phyloP scores from a whole-genome alignment of 1,140 invertebrate species.

The Tetraneura akinire region DNA sequence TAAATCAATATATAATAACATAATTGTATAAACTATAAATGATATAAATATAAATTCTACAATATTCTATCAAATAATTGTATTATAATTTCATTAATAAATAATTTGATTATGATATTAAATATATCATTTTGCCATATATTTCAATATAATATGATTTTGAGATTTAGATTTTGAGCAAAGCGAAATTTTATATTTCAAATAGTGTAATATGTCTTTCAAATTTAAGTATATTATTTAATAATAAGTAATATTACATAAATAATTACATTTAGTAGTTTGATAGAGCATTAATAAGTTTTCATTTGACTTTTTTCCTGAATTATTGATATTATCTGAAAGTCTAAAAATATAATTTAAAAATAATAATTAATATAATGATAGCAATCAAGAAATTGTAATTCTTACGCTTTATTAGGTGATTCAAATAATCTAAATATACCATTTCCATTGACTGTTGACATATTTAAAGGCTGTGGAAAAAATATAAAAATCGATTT shows the following conservation, averaged over 20 bases:
- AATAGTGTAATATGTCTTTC: not conserved
- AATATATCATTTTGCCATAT: too few species aligned
- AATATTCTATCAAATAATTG: too few species aligned
- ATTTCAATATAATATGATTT: too few species aligned
- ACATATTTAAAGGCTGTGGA: conserved; percentile 43
- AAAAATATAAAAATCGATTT: not conserved
- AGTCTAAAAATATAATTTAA: conserved; percentile 8
- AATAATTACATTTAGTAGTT: conserved; percentile 47
- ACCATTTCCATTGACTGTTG: conserved; percentile 32
- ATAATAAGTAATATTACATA: not conserved
- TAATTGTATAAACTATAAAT: too few species aligned
- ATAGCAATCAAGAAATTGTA: not conserved
- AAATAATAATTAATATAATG: not conserved
- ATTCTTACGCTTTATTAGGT: conserved; percentile 11
- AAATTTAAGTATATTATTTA: not conserved
- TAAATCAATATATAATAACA: too few species aligned
- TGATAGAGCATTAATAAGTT: conserved; percentile 16
- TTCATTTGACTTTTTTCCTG: conserved; percentile 21
- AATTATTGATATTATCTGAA: not conserved
- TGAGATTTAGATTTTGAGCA: too few species aligned
- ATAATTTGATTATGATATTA: too few species aligned
- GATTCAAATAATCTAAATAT: conserved; percentile 41
- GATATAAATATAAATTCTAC: too few species aligned
- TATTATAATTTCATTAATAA: too few species aligned
- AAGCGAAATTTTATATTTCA: too few species aligned